A percentile compares a stretch with the other conserved stretches of the same genome.
These are phyloP conservation scores for Rhodinocichla rosea DNA, from an alignment of 2,113 vertebrate species.

Conservation along the genomic window DNA sequence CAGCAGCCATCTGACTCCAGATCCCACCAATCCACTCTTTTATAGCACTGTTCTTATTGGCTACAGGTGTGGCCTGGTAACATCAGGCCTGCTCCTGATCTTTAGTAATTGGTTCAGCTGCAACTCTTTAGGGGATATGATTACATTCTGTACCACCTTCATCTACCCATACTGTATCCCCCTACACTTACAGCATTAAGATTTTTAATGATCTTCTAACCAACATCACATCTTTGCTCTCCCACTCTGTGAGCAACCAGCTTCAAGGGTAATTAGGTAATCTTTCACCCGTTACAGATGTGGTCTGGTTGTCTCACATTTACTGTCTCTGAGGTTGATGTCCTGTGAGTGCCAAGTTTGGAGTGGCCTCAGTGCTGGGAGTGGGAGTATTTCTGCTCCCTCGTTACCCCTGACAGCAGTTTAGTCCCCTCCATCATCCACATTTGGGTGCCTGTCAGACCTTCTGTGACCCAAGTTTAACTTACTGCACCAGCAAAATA, in stretches of 20 bases:
- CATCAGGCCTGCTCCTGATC: too few relatives aligned
- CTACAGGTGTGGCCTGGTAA: too few relatives aligned
- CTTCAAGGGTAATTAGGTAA: not conserved
- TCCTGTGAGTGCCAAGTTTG: not conserved
- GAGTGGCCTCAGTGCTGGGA: not conserved
- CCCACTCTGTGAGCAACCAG: not conserved
- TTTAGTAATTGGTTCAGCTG: too few relatives aligned
- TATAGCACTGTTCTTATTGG: too few relatives aligned
- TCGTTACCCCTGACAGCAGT: not conserved
- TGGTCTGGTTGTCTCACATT: not conserved
- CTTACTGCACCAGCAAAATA: not conserved
- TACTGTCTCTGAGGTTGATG: not conserved
- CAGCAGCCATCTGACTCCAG: too few relatives aligned
- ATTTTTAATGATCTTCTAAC: not conserved
- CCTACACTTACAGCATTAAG: not conserved
- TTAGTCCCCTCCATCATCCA: not conserved
- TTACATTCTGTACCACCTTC: too few relatives aligned
- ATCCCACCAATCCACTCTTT: too few relatives aligned
- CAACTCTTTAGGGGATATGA: too few relatives aligned
- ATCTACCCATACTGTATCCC: too few relatives aligned
- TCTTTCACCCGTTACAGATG: not conserved
- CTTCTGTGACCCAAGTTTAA: not conserved
- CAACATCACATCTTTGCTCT: not conserved
- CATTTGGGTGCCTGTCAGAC: not conserved
- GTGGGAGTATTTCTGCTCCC: not conserved